Conservation (phyloP, 2,888 invertebrate species). For the Dexiosoma caninum region DNA sequence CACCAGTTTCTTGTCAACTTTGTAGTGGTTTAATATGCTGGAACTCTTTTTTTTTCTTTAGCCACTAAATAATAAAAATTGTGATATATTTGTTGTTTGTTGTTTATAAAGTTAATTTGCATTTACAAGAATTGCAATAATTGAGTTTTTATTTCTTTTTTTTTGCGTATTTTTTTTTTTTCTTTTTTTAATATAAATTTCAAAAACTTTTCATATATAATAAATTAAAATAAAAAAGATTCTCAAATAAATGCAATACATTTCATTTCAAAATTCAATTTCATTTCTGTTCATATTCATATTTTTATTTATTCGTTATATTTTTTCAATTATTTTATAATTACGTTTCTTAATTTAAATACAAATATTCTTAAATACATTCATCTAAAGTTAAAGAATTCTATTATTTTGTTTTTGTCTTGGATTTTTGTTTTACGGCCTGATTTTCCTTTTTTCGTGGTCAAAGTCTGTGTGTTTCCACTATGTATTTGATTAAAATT, state of each 20-base stretch:
- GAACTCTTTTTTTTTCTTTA: background rate
- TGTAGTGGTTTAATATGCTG: background rate
- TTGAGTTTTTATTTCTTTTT: too few relatives aligned
- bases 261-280: constrained; percentile 50
- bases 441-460: constrained; percentile 15
- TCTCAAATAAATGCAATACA: constrained; percentile 57
- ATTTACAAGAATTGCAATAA: constrained; percentile 17
- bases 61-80: background rate
- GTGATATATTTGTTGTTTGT: background rate
- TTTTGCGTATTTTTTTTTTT: constrained; percentile 36
- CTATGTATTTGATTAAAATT: constrained; percentile 11
- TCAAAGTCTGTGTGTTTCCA: constrained; percentile 16
- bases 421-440: background rate
- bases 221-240: background rate
- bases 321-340: constrained; percentile 61
- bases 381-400: constrained; percentile 55
- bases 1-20: background rate
- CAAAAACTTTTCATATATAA: background rate
- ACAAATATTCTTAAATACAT: constrained; percentile 59
- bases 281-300: background rate
- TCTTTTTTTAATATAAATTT: constrained; percentile 27
- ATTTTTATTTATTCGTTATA: constrained; percentile 49
- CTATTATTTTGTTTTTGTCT: constrained; percentile 21
- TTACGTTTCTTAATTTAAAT: constrained; percentile 54
- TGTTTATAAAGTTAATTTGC: constrained; percentile 4